A percentile compares a stretch with the other conserved stretches of the same genome.
phyloP scores from a whole-genome alignment of 2,797 vertebrate species.

The Sarcoramphus papa region DNA sequence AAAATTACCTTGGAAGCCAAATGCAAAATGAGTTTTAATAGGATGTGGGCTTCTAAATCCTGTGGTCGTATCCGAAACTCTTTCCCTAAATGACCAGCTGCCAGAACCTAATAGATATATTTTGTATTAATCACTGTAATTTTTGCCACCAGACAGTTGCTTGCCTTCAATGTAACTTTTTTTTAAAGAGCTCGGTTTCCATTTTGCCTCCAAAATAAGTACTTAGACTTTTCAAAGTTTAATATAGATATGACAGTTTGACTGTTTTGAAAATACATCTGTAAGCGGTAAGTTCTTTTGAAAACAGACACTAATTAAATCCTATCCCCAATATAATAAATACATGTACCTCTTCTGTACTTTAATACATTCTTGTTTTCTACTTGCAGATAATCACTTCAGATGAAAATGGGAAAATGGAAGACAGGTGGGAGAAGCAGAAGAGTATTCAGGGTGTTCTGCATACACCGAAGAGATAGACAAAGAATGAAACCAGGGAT shows the following conservation, averaged over 20 bases:
- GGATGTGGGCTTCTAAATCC: neutral
- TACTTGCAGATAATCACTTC: conserved; percentile 58
- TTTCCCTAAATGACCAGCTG: neutral
- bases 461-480: conserved; percentile 15
- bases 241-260: neutral
- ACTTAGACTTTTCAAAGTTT: neutral
- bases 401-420: conserved; percentile 14
- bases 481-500: neutral
- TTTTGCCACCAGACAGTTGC: neutral
- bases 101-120: neutral
- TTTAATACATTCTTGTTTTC: neutral
- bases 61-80: neutral
- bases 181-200: neutral
- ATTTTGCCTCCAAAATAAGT: neutral
- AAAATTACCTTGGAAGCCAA: neutral
- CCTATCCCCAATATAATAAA: neutral
- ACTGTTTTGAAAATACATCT: neutral
- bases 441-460: conserved; percentile 53
- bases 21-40: neutral
- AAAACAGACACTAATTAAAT: neutral
- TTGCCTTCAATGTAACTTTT: neutral
- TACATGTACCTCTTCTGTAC: neutral
- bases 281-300: neutral
- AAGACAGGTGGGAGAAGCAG: conserved; percentile 58
- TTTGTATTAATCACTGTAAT: neutral